phyloP scores from a whole-genome alignment of 2,797 vertebrate genomes.

The Diceros bicornis region DNA sequence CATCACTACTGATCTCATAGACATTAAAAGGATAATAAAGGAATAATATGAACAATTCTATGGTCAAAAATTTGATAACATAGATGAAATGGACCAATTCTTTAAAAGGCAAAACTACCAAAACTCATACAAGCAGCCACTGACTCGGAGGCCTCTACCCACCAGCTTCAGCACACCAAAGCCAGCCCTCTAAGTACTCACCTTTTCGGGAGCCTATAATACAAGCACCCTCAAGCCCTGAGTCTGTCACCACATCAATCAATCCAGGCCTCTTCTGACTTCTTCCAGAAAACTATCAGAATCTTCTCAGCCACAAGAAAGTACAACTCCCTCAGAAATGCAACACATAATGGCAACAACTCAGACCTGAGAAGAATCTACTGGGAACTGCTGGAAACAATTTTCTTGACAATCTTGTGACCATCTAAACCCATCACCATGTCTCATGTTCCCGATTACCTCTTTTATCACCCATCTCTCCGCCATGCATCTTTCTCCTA shows the following conservation, averaged over 20 bases:
- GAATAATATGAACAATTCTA: not conserved
- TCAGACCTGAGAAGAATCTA: not conserved
- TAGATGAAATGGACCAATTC: not conserved
- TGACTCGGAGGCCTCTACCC: not conserved
- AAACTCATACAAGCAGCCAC: not conserved
- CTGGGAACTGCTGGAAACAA: not conserved
- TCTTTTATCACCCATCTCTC: not conserved
- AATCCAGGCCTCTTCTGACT: not conserved
- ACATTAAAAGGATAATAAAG: not conserved
- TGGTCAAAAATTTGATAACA: not conserved
- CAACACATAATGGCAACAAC: not conserved
- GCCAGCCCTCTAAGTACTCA: not conserved
- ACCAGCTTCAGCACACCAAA: not conserved
- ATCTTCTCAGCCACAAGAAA: conserved; percentile 35
- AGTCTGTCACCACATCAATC: not conserved
- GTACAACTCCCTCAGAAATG: conserved; percentile 4
- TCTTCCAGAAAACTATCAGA: conserved; percentile 23
- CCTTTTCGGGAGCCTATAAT: not conserved
- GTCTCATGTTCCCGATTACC: not conserved
- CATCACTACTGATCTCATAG: not conserved
- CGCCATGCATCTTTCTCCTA: not conserved
- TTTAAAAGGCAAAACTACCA: conserved; percentile 21
- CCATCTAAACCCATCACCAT: not conserved
- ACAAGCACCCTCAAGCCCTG: not conserved
- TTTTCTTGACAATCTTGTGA: not conserved